Evolutionary conservation across 2,113 vertebrate species (phyloP).

Genomic region (Colossoma macropomum): DNA sequence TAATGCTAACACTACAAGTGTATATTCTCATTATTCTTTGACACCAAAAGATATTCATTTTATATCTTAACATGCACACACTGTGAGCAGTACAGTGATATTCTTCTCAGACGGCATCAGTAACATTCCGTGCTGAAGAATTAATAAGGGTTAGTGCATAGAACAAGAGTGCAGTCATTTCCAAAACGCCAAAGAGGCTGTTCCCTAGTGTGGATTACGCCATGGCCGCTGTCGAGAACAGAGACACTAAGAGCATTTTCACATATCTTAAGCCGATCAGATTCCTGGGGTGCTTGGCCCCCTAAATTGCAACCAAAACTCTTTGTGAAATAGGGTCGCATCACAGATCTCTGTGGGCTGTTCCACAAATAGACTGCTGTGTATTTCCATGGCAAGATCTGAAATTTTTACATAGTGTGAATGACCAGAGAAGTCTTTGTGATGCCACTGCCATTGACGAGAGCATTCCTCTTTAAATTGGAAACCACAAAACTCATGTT

Average conservation of each 20-base stretch:
- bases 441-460: too few relatives aligned
- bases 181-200: conserved; percentile 23
- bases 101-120: conserved; percentile 35
- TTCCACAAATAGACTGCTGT: not conserved
- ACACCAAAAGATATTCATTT: conserved; percentile 33
- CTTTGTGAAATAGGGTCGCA: not conserved
- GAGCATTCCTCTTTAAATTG: not conserved
- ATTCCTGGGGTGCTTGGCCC: not conserved
- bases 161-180: conserved; percentile 43
- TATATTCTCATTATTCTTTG: conserved; percentile 39
- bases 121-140: conserved; percentile 38
- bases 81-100: conserved; percentile 44
- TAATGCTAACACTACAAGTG: conserved; percentile 43
- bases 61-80: conserved; percentile 51
- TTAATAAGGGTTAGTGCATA: conserved; percentile 50
- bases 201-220: not conserved
- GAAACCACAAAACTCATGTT: not conserved
- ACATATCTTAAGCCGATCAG: not conserved
- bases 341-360: not conserved
- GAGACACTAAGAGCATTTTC: conserved; percentile 3
- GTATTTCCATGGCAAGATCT: not conserved
- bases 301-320: not conserved
- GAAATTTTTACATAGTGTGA: not conserved
- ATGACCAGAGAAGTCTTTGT: not conserved
- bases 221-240: conserved; percentile 4